Conservation (phyloP, 2,888 invertebrate genomes). For the Alcis repandata region DNA sequence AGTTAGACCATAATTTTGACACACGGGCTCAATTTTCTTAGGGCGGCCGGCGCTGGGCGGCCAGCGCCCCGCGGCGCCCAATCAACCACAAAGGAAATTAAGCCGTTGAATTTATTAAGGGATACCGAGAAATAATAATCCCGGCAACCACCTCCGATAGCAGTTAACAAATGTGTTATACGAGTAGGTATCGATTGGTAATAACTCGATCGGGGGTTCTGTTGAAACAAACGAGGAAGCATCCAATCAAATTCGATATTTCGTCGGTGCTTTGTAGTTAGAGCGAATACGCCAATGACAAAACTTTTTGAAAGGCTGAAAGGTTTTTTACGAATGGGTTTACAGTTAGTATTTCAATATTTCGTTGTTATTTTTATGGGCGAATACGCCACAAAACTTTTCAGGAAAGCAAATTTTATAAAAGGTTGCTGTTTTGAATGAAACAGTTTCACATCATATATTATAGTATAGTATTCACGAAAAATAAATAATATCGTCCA, state of each 20-base stretch:
- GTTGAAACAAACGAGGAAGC: background rate
- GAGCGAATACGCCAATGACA: no score
- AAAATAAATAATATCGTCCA: no score
- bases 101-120: conserved; percentile 75
- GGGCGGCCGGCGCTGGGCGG: conserved; percentile 42
- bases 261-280: no score
- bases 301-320: no score
- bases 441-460: no score
- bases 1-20: conserved; percentile 47
- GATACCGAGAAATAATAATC: conserved; percentile 59
- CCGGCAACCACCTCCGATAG: conserved; percentile 56
- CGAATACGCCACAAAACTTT: no score
- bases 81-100: conserved; percentile 78
- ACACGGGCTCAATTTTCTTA: conserved; percentile 57
- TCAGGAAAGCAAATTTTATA: no score
- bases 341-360: no score
- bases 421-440: no score
- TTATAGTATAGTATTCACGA: no score
- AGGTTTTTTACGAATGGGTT: no score
- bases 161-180: conserved; percentile 51
- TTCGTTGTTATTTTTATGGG: no score
- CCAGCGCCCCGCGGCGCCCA: conserved; percentile 59
- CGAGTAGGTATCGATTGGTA: conserved; percentile 32
- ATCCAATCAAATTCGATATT: background rate
- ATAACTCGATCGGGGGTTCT: conserved; percentile 4